A percentile compares a stretch with the other conserved stretches of the same genome.
Conservation (phyloP, 2,888 invertebrate species). For the Nowickia ferox region DNA sequence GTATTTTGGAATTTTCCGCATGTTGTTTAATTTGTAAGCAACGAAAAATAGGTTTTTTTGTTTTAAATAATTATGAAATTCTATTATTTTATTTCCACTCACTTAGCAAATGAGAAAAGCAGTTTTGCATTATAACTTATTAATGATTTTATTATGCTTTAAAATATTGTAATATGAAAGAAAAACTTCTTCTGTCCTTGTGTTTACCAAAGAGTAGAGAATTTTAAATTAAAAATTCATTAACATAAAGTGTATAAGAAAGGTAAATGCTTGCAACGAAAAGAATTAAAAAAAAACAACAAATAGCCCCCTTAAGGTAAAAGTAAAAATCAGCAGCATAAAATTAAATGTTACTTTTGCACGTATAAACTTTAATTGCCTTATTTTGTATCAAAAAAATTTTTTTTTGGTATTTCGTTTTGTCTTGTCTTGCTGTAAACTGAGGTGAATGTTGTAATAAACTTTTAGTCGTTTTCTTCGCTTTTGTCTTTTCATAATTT, state of each 20-base stretch:
- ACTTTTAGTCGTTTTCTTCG: too few relatives aligned
- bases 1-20: too few relatives aligned
- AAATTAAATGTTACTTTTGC: too few relatives aligned
- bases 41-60: too few relatives aligned
- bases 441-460: too few relatives aligned
- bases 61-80: neutral
- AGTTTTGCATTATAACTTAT: neutral
- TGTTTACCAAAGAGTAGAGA: neutral
- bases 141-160: slow-evolving; percentile 5
- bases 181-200: slow-evolving; percentile 6
- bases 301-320: slow-evolving; percentile 24
- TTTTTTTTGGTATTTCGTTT: too few relatives aligned
- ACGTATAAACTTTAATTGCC: too few relatives aligned
- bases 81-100: neutral
- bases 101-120: neutral
- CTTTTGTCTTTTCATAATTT: too few relatives aligned
- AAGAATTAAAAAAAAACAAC: slow-evolving; percentile 14
- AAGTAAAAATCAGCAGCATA: neutral
- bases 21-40: too few relatives aligned
- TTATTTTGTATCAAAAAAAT: too few relatives aligned
- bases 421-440: too few relatives aligned
- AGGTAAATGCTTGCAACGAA: slow-evolving; percentile 5
- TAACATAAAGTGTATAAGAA: slow-evolving; percentile 44
- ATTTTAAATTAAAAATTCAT: slow-evolving; percentile 56
- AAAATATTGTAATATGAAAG: neutral